phyloP scores from a whole-genome alignment of 2,113 vertebrate genomes.

The Dasypus novemcinctus region DNA sequence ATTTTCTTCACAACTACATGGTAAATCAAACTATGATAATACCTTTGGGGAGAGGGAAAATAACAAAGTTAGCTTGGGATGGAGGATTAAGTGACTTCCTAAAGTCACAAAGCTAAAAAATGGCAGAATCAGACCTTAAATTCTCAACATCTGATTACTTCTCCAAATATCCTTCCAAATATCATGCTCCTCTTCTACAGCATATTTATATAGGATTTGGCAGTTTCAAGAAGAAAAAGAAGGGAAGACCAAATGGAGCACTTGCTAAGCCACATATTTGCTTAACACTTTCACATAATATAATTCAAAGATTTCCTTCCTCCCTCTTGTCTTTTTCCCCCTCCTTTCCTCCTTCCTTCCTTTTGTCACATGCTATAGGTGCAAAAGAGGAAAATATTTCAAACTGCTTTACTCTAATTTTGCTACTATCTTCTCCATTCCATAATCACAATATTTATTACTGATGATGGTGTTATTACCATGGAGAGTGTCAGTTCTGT shows the following conservation, averaged over 20 bases:
- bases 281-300: not conserved
- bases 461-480: not conserved
- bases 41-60: not conserved
- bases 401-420: not conserved
- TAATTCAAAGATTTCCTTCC: not conserved
- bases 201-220: not conserved
- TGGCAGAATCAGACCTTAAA: not conserved
- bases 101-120: not conserved
- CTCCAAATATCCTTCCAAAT: not conserved
- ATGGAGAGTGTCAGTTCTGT: not conserved
- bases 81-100: not conserved
- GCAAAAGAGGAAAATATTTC: not conserved
- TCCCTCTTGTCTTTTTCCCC: not conserved
- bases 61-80: not conserved
- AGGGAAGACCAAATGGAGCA: not conserved
- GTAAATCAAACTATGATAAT: not conserved
- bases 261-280: not conserved
- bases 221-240: not conserved
- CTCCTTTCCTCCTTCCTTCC: not conserved
- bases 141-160: not conserved
- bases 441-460: not conserved
- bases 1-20: not conserved
- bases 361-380: not conserved
- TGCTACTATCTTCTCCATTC: not conserved
- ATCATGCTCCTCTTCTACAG: not conserved